phyloP scores from a whole-genome alignment of 2,888 invertebrate genomes.

The Cremastinae sp. region DNA sequence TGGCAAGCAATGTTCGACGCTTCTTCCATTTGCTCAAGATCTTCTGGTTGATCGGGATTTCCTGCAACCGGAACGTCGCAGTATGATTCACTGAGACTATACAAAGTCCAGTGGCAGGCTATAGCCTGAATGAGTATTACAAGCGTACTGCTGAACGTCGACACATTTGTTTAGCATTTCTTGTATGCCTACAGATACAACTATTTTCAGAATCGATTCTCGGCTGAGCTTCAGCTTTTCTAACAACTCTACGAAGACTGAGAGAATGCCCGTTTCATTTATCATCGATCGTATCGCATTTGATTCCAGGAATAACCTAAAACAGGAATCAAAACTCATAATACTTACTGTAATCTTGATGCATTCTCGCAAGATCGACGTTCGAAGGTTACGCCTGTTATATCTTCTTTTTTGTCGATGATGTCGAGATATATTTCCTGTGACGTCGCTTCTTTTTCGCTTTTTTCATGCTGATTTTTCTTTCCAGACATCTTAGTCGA shows the following conservation, averaged over 20 bases:
- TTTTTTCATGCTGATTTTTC: slow-evolving; percentile 36
- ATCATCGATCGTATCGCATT: slow-evolving; percentile 29
- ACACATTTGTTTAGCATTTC: slow-evolving; percentile 46
- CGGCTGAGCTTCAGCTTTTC: slow-evolving; percentile 39
- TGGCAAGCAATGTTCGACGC: slow-evolving; percentile 16
- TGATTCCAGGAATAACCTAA: slow-evolving; percentile 26
- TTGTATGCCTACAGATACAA: slow-evolving; percentile 15
- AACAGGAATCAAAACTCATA: slow-evolving; percentile 23
- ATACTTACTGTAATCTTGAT: slow-evolving; percentile 33
- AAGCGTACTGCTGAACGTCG: slow-evolving; percentile 16
- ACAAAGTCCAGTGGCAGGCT: slow-evolving; percentile 37
- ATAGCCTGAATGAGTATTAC: slow-evolving; percentile 25
- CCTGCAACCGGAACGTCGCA: slow-evolving; percentile 33
- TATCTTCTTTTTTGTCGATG: slow-evolving; percentile 13
- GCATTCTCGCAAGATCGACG: slow-evolving; percentile 11
- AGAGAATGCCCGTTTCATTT: slow-evolving; percentile 37
- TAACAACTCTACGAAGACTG: slow-evolving; percentile 44
- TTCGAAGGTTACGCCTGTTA: slow-evolving; percentile 28
- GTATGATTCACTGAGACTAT: slow-evolving; percentile 37
- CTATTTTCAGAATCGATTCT: slow-evolving; percentile 29
- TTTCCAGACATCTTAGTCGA: slow-evolving; percentile 33
- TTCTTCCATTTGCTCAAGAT: slow-evolving; percentile 32
- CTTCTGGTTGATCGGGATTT: slow-evolving; percentile 39
- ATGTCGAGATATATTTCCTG: slow-evolving; percentile 43
- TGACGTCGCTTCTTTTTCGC: slow-evolving; percentile 31